phyloP scores from a whole-genome alignment of 2,888 invertebrate genomes.

The Heliconius charithonia region DNA sequence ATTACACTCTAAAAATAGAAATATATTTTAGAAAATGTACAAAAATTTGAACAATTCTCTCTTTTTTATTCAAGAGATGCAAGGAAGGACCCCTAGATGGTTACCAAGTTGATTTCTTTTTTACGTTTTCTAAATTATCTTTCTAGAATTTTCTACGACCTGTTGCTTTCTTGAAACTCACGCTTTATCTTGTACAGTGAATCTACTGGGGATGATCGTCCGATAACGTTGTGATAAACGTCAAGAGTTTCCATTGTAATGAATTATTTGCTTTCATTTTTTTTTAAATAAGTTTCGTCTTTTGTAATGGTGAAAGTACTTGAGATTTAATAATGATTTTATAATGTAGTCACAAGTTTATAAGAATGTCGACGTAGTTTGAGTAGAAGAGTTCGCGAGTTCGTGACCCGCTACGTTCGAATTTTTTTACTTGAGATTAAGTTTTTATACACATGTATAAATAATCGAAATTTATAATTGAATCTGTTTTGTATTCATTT shows the following conservation, averaged over 20 bases:
- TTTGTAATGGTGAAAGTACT: constrained; percentile 6
- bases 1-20: not conserved
- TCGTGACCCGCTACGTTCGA: too few species aligned
- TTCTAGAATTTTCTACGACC: constrained; percentile 55
- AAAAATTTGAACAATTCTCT: not conserved
- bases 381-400: too few species aligned
- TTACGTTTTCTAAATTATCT: not conserved
- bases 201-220: constrained; percentile 76
- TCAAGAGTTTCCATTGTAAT: constrained; percentile 76
- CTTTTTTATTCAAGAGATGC: not conserved
- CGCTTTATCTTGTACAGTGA: constrained; percentile 79
- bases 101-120: not conserved
- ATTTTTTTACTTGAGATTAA: not conserved
- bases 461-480: not conserved
- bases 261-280: constrained; percentile 71
- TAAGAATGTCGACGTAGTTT: too few species aligned
- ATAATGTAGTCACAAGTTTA: not conserved
- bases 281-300: constrained; percentile 53
- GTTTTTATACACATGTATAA: not conserved
- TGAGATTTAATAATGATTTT: not conserved
- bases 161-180: constrained; percentile 78
- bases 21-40: not conserved
- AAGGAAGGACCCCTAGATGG: not conserved
- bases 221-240: constrained; percentile 82
- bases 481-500: not conserved